Evolutionary conservation across 1,140 invertebrate genomes (phyloP), one percentile per base, ranked within the genome.

Genomic region (Ips nitidus): DNA sequence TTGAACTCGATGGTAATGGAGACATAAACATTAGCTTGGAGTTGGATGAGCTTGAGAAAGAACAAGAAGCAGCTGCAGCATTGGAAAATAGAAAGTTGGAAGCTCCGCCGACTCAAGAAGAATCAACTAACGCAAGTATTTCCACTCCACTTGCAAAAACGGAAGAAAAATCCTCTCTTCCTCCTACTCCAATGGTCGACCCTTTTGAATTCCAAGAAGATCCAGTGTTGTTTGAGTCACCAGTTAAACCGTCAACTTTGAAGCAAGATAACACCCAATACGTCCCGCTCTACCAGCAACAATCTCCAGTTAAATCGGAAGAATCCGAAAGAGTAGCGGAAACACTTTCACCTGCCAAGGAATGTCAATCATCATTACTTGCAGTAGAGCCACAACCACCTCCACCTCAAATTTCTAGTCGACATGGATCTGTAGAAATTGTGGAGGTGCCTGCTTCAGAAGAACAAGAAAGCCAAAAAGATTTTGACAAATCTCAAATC

Each of bases 171-270:
- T 1, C 52, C 22, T n/a, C 43, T 1, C 4, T 38, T 41, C 63
- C 63, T 4, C 3, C 43, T 40, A 36, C 7, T 39, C 58, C 50
- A 38, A 82, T 84, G 65, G 80, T 86, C 0, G 85, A 86, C 75
- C 82, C 79, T 40, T 80, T 80, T 73, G 79, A 80, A 66, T 80
- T 80, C 69, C 75, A 78, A 70, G 79, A 80, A 69, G 79, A 80
- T 52, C 77, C 78, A 1, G 75, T 77, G 41, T 71, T 77, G 41
- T 77, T 76, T 58, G 71, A 78, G 53, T 72, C 70, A 38, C 59
- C 72, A 8, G 73, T 67, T 2, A 75, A 74, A 61, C 69, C 67
- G 22, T 71, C 67, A 40, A 43, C 66, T n/a, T 8, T 64, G 41
- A 72, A 73, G 62, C 73, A 72, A 62, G 74, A 58, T 47, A 60